phyloP scores from a whole-genome alignment of 2,888 invertebrate species.

The Agrochola litura region DNA sequence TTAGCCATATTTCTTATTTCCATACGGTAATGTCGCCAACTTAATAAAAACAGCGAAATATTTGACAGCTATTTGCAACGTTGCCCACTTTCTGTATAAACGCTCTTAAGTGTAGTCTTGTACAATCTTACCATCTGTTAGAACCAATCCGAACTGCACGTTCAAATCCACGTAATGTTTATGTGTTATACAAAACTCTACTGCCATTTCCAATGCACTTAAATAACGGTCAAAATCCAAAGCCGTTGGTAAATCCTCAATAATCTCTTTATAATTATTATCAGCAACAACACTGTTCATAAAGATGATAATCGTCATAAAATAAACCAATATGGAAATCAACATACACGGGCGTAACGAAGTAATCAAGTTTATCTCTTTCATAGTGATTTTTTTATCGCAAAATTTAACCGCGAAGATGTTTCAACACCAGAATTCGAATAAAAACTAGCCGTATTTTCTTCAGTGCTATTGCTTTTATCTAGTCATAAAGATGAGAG shows the following conservation, averaged over 20 bases:
- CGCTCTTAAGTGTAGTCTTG: background rate
- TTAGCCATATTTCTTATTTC: too few species aligned
- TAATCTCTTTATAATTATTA: background rate
- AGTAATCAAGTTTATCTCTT: constrained; percentile 14
- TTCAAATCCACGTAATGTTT: constrained; percentile 74
- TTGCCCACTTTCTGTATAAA: too few species aligned
- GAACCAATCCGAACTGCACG: constrained; percentile 77
- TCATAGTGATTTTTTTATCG: constrained; percentile 17
- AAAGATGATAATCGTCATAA: constrained; percentile 4
- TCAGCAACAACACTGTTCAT: constrained; percentile 13
- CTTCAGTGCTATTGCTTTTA: constrained; percentile 64
- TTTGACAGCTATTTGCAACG: too few species aligned
- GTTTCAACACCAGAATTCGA: constrained; percentile 63
- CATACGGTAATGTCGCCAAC: too few species aligned
- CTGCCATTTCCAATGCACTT: constrained; percentile 68
- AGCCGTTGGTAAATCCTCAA: constrained; percentile 66
- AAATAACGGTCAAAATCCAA: constrained; percentile 72
- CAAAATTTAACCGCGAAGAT: constrained; percentile 36
- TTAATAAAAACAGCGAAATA: too few species aligned
- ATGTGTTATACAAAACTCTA: constrained; percentile 68
- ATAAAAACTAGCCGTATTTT: constrained; percentile 69
- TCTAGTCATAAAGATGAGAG: constrained; percentile 46
- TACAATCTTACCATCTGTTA: constrained; percentile 75
- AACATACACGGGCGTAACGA: constrained; percentile 12
- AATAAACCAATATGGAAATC: constrained; percentile 2